Conservation (phyloP, 2,113 vertebrate species). For the Hypocryptadius cinnamomeus region DNA sequence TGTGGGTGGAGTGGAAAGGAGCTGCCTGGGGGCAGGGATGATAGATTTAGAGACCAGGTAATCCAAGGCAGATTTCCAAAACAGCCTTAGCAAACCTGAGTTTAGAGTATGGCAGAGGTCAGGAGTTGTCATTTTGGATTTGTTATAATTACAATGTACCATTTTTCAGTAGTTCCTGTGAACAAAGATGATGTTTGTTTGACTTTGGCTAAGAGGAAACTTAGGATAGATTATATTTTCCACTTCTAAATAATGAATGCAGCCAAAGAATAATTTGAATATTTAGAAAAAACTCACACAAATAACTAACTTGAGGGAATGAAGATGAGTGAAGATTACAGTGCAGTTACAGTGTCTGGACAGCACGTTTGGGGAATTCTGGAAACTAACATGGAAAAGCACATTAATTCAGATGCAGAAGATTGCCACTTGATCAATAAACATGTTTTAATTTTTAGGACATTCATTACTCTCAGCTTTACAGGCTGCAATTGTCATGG, state of each 20-base stretch:
- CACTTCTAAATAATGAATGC: neutral
- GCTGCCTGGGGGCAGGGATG: neutral
- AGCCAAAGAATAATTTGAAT: neutral
- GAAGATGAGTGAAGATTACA: neutral
- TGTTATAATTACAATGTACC: neutral
- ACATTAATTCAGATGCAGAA: neutral
- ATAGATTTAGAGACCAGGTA: neutral
- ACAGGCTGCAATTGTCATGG: accelerated
- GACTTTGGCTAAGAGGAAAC: neutral
- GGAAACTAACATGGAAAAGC: neutral
- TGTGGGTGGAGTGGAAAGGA: neutral
- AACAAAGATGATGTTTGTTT: neutral
- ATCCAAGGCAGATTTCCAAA: neutral
- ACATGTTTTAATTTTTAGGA: neutral
- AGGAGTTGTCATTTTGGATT: neutral
- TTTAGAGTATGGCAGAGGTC: neutral
- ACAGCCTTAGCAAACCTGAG: neutral
- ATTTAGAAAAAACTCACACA: neutral
- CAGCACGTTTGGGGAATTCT: neutral
- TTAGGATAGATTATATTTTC: neutral
- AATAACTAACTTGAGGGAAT: neutral
- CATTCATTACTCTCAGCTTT: neutral
- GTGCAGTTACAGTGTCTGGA: neutral
- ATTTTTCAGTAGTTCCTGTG: neutral
- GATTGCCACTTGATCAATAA: neutral